Percentiles rank a stretch among this genome's conserved stretches.
These are phyloP conservation scores for Thecophora atra DNA, from an alignment of 2,888 invertebrate genomes.

Conservation along the genomic window DNA sequence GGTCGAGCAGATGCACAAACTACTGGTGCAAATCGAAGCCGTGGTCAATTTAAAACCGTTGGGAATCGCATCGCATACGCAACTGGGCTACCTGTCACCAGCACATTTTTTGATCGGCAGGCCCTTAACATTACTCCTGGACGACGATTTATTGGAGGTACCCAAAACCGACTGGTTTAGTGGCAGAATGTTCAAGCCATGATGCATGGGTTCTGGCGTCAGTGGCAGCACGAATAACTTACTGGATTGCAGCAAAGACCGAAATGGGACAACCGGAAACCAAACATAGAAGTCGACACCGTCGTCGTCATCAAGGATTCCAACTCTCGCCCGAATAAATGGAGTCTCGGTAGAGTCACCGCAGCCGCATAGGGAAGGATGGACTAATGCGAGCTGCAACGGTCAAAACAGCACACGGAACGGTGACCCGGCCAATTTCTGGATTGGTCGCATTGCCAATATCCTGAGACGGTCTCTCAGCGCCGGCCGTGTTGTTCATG, in stretches of 20 bases:
- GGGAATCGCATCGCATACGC: background rate
- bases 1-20: constrained; percentile 40
- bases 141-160: background rate
- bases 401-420: constrained; percentile 11
- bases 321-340: background rate
- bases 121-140: constrained; percentile 18
- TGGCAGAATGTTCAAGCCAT: constrained; percentile 34
- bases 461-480: constrained; percentile 38
- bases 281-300: constrained; percentile 7
- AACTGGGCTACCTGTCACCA: constrained; percentile 14
- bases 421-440: constrained; percentile 21
- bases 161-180: constrained; percentile 16
- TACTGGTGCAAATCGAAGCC: constrained; percentile 36
- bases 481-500: too few species aligned
- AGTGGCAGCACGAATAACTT: constrained; percentile 23
- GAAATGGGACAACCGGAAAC: constrained; percentile 20
- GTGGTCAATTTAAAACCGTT: constrained; percentile 30
- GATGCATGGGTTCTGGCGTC: constrained; percentile 28
- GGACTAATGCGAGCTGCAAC: constrained; percentile 19
- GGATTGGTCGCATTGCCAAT: constrained; percentile 29
- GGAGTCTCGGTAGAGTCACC: background rate
- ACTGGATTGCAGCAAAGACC: constrained; percentile 33
- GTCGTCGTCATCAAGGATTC: constrained; percentile 30
- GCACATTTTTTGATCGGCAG: constrained; percentile 36
- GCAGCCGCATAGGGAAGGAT: constrained; percentile 18